Evolutionary conservation across 2,797 vertebrate genomes (phyloP).

Genomic region (Peromyscus nudipes): DNA sequence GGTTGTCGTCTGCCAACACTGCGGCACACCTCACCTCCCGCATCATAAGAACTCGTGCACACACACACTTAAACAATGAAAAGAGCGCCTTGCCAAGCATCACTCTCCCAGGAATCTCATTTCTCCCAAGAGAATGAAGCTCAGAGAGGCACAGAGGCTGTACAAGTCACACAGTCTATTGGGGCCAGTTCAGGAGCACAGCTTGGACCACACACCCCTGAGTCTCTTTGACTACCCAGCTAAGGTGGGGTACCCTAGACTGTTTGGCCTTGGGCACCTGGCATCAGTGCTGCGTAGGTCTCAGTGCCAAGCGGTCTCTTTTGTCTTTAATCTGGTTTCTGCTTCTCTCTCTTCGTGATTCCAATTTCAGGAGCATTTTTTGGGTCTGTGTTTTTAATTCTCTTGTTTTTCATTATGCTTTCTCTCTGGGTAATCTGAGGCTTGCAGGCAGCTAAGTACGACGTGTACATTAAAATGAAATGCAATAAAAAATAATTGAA

Average conservation of each 20-base stretch:
- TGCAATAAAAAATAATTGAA: slow-evolving; percentile 83
- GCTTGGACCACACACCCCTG: background rate
- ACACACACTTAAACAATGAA: background rate
- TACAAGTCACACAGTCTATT: background rate
- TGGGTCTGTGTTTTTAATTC: slow-evolving; percentile 62
- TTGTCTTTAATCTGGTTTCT: slow-evolving; percentile 59
- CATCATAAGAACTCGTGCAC: background rate
- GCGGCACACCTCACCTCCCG: rapidly evolving
- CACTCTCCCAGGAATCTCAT: background rate
- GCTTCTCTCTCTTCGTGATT: slow-evolving; percentile 58
- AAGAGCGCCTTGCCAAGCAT: background rate
- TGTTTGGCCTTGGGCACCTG: rapidly evolving
- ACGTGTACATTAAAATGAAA: slow-evolving; percentile 70
- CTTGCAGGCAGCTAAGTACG: slow-evolving; percentile 70
- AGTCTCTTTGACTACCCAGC: background rate
- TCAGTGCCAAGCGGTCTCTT: background rate
- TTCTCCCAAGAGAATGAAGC: background rate
- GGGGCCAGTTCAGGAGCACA: background rate
- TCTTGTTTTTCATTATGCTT: slow-evolving; percentile 70
- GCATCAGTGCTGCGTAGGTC: background rate
- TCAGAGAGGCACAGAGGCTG: slow-evolving; percentile 3
- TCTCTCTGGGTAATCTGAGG: slow-evolving; percentile 70
- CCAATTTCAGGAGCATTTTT: slow-evolving; percentile 58
- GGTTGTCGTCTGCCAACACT: background rate
- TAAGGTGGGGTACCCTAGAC: rapidly evolving